Base-by-base conservation (phyloP, 1,140 invertebrate genomes). In the Gerris buenoi region DNA sequence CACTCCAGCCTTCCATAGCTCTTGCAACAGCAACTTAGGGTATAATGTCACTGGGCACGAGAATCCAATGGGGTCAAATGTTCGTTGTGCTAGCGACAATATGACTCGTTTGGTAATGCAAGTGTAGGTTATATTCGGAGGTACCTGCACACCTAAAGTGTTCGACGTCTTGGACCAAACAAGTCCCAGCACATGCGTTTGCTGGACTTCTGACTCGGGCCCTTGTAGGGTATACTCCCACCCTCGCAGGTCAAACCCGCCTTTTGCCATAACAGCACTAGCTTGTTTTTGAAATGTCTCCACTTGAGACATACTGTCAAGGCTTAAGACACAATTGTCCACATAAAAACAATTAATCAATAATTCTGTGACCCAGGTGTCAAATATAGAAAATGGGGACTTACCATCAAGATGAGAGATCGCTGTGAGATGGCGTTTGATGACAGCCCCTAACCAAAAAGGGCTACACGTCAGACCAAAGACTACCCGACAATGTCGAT, bases 41-140 rank as follows among this genome's bases (percentile, higher is more conserved):
- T 68, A 62, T 15, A 74, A 22, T 2, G 66, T 70, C 18, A 71
- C 67, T 23, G 75, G 75, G 22, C 66, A 27, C 3, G 72, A 67
- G 58, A 74, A 71, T 23, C 76, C 74, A 1, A 77, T 71, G 5
- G 72, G 74, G 70, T 77, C 74, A 67, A 73, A 77, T 23, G 76
- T 66, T 22, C 23, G 10, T 60, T 60, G 23, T 3, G 58, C 23
- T 25, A 60, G 3, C 23, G 58, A 60, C 22, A 60, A 25, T 5
- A 60, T 60, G 3, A 60, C 58, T 5, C 58, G 5, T 22, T 25
- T 15, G 15, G 58, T 60, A 5, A 60, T 65, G n/a, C 71, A 70
- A 25, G 74, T 64, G 61, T 74, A 70, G 5, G 22, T 26, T 27
- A 73, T 64, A 59, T 71, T 75, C 13, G 67, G 70, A 27, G 70